Percentiles rank a stretch among this genome's conserved stretches.
Conservation (phyloP, 2,113 vertebrate species). For the Phyllostomus hastatus region DNA sequence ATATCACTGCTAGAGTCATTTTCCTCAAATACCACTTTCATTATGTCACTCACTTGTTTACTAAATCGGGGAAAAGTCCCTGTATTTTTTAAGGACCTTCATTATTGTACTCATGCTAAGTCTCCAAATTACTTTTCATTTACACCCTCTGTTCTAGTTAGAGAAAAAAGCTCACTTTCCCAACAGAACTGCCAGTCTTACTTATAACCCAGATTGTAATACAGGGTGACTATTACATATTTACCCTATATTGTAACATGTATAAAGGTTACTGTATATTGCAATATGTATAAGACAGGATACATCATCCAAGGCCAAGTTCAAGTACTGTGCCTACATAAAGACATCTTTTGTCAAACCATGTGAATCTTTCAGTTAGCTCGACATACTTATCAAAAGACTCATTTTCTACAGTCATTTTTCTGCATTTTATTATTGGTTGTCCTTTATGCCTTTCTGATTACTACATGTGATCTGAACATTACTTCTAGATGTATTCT, state of each 20-base stretch:
- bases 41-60: neutral
- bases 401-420: neutral
- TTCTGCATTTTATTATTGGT: neutral
- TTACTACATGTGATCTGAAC: neutral
- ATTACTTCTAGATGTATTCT: neutral
- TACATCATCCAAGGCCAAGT: neutral
- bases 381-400: neutral
- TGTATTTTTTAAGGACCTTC: neutral
- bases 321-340: neutral
- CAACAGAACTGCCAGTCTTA: neutral
- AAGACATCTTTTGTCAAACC: neutral
- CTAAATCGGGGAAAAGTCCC: neutral
- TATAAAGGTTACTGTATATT: neutral
- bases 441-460: neutral
- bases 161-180: neutral
- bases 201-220: neutral
- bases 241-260: neutral
- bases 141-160: neutral
- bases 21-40: neutral
- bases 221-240: neutral
- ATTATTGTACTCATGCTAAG: neutral
- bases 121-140: constrained; percentile 1
- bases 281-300: neutral
- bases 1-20: neutral
- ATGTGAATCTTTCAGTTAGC: neutral